These are phyloP conservation scores for Dryomyza anilis DNA, from an alignment of 2,888 invertebrate genomes.

Conservation along the genomic window DNA sequence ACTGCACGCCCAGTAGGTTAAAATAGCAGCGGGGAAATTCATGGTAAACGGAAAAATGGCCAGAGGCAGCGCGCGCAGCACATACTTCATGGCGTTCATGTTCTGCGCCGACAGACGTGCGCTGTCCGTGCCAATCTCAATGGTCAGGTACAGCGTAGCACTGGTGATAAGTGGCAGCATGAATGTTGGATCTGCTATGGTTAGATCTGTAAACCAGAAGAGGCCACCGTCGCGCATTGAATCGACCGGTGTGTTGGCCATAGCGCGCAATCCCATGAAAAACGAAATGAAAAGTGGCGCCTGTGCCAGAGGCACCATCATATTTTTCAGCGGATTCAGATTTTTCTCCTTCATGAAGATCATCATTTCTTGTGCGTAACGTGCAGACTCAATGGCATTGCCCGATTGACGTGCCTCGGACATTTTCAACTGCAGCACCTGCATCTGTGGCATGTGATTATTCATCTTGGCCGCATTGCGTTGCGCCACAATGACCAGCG, in stretches of 20 bases:
- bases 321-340: slow-evolving; percentile 79
- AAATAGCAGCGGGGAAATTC: slow-evolving; percentile 85
- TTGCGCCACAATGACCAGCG: slow-evolving; percentile 82
- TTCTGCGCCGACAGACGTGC: slow-evolving; percentile 71
- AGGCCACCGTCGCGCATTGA: slow-evolving; percentile 88
- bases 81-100: slow-evolving; percentile 74
- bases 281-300: slow-evolving; percentile 92
- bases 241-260: slow-evolving; percentile 90
- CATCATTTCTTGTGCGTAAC: slow-evolving; percentile 79
- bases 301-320: slow-evolving; percentile 78
- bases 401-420: slow-evolving; percentile 84
- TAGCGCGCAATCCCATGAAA: slow-evolving; percentile 83
- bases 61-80: slow-evolving; percentile 77
- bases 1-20: slow-evolving; percentile 88
- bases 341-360: slow-evolving; percentile 81
- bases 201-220: slow-evolving; percentile 92
- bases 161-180: slow-evolving; percentile 85
- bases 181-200: slow-evolving; percentile 87
- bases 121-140: slow-evolving; percentile 82
- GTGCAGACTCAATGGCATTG: slow-evolving; percentile 77
- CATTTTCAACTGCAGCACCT: slow-evolving; percentile 81
- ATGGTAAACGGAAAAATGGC: slow-evolving; percentile 83
- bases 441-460: slow-evolving; percentile 85
- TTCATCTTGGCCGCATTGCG: slow-evolving; percentile 80
- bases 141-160: slow-evolving; percentile 78